Evolutionary conservation across 2,888 invertebrate species (phyloP), one percentile per base, ranked within the genome.

Genomic region (Fragum sueziense): DNA sequence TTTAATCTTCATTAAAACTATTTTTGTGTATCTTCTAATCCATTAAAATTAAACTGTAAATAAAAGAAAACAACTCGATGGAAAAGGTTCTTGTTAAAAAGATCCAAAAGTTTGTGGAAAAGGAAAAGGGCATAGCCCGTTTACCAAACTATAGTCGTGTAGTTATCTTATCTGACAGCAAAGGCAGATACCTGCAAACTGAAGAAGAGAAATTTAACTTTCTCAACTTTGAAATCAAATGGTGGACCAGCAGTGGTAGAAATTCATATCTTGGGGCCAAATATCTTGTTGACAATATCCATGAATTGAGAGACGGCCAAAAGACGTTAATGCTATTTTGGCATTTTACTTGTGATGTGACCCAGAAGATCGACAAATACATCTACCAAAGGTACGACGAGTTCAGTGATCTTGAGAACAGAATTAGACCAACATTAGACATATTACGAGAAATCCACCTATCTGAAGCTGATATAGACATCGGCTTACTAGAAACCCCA

Each of bases 301-400:
- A 59, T 27, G 57, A 59, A 59, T 27, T 59, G 29, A 22, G 57
- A 25, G 57, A 59, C 27, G 57, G 57, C 25, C 20, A 59, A 27
- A 20, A 20, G 7, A 27, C 25, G 27, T 27, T 59, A 9, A 27
- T 59, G 2, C 57, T 59, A 11, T 59, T 59, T 27, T 59, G 57
- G 57, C 57, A 59, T 27, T 59, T 59, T 17, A 59, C 57, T 9
- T 59, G 57, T 27, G 57, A 59, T 17, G 14, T 59, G 27, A 59
- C 57, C 3, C 2, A 59, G 14, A 59, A 59, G 17, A 25, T 22
- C 3, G 29, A 27, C 7, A 27, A 4, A 17, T 59, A 27, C 25
- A 59, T 59, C 27, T 37, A 37, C 37, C 6, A 11, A 22, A 22
- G 29, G 14, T 59, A 27, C 27, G 6, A 3, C 9, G 57, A 22